These are phyloP conservation scores for Fistularia commersonii DNA, from an alignment of 2,797 vertebrate species.

Conservation along the genomic window DNA sequence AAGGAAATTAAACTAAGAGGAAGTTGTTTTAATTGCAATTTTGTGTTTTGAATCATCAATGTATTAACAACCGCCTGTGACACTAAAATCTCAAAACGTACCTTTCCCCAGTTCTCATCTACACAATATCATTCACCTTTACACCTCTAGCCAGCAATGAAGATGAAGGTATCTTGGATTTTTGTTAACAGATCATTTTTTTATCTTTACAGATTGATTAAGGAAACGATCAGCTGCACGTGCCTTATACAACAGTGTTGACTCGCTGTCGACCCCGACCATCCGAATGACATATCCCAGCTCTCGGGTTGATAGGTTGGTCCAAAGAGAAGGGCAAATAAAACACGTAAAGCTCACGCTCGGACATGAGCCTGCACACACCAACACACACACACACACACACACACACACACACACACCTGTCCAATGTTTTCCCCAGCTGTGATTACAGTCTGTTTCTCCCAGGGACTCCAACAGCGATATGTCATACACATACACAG, in stretches of 20 bases:
- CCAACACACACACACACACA: constrained; percentile 3
- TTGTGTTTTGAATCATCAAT: no score
- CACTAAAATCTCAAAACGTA: no score
- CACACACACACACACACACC: constrained; percentile 27
- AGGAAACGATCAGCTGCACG: constrained; percentile 19
- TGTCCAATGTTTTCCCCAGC: constrained; percentile 51
- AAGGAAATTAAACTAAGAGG: no score
- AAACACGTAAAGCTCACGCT: constrained; percentile 23
- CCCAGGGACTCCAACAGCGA: constrained; percentile 34
- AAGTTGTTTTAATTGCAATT: no score
- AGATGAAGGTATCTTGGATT: no score
- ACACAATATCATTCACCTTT: no score
- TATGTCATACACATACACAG: constrained; percentile 9
- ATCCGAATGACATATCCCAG: constrained; percentile 29
- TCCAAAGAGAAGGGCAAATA: constrained; percentile 45
- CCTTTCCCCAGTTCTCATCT: no score
- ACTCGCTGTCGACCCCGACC: constrained; percentile 26
- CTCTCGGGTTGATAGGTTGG: constrained; percentile 32
- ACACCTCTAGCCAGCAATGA: no score
- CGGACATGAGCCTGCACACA: not conserved
- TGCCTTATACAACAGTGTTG: constrained; percentile 13
- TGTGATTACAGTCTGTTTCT: constrained; percentile 44
- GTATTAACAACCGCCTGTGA: no score
- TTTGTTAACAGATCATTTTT: no score
- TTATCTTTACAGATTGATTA: not conserved